These are phyloP conservation scores for Laterallus jamaicensis DNA, from an alignment of 2,113 vertebrate species.

Conservation along the genomic window DNA sequence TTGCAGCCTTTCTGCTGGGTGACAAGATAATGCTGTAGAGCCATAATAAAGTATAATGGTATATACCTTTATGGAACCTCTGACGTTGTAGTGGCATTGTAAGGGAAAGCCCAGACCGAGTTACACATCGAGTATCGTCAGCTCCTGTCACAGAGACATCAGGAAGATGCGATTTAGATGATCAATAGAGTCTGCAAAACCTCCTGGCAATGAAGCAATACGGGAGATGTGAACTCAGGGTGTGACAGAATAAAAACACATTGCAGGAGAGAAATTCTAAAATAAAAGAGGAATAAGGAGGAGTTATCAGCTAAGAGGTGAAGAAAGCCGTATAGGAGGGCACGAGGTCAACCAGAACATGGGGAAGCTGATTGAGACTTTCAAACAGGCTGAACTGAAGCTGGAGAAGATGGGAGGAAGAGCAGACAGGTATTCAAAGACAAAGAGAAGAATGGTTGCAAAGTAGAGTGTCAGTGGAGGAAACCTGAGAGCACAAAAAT, in stretches of 20 bases:
- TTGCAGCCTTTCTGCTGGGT: background rate
- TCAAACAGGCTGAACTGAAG: background rate
- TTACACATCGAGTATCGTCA: background rate
- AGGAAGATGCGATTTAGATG: background rate
- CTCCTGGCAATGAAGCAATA: background rate
- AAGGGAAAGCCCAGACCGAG: background rate
- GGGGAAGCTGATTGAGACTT: background rate
- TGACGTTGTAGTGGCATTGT: background rate
- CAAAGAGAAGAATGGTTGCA: background rate
- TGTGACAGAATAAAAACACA: background rate
- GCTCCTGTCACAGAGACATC: background rate
- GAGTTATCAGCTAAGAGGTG: background rate
- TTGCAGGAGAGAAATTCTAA: background rate
- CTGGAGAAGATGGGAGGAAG: background rate
- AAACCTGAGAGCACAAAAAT: background rate
- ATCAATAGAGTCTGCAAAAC: background rate
- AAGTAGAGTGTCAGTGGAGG: background rate
- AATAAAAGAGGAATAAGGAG: background rate
- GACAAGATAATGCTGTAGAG: background rate
- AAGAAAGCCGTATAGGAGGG: background rate
- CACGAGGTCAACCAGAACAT: background rate
- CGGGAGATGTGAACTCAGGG: background rate
- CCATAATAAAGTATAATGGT: background rate
- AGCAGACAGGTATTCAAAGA: background rate
- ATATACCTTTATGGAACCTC: background rate